Percentiles rank a stretch among this genome's conserved stretches.
Evolutionary conservation across 1,140 invertebrate species (phyloP).

Genomic region (Scaptomyza hsui): DNA sequence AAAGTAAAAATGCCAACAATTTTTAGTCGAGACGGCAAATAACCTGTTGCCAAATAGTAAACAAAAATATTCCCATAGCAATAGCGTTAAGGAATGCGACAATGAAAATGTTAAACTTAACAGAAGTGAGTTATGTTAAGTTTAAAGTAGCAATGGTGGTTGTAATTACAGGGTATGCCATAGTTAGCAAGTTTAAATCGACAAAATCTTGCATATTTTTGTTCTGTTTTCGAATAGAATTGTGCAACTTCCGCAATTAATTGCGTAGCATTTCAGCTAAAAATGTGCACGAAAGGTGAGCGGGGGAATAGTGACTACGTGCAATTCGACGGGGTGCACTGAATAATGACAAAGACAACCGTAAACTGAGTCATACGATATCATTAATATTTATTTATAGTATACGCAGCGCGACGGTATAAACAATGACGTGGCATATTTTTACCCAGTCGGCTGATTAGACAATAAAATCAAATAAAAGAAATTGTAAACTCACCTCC

Average conservation of each 20-base stretch:
- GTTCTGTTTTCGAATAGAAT: conserved; percentile 62
- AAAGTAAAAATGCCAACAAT: conserved; percentile 22
- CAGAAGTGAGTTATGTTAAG: too few species aligned
- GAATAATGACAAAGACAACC: background rate
- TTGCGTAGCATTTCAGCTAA: conserved; percentile 67
- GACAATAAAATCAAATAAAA: background rate
- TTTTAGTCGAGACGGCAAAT: too few species aligned
- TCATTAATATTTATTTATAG: conserved; percentile 44
- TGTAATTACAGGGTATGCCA: conserved; percentile 8
- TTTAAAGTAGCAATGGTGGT: background rate
- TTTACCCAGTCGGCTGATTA: conserved; percentile 16
- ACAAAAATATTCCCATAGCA: too few species aligned
- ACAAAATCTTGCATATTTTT: conserved; percentile 15
- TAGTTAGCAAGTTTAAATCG: background rate
- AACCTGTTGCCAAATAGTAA: too few species aligned
- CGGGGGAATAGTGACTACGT: conserved; percentile 54
- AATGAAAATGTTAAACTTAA: too few species aligned
- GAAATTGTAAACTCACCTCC: conserved; percentile 89
- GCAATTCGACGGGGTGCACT: conserved; percentile 41
- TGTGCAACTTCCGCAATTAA: conserved; percentile 78
- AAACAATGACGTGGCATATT: conserved; percentile 37
- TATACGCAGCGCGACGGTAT: background rate
- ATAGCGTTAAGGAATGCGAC: too few species aligned
- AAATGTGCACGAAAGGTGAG: conserved; percentile 7
- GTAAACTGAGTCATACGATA: conserved; percentile 59